Conservation (phyloP, 1,140 invertebrate genomes). For the Varroa destructor region DNA sequence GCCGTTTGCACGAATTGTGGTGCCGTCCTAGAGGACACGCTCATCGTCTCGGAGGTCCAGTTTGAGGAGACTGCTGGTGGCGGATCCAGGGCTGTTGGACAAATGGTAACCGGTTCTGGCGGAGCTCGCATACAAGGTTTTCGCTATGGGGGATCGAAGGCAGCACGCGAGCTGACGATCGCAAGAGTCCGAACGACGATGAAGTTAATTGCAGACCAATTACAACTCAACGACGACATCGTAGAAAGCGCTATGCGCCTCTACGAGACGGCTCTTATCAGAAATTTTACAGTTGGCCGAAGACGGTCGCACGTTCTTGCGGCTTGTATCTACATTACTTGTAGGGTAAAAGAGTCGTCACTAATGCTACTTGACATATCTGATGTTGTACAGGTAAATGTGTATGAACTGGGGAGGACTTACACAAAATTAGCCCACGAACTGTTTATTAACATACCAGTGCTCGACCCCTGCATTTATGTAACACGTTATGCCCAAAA, state of each 20-base stretch:
- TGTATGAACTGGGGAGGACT: constrained; percentile 83
- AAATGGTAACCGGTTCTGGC: constrained; percentile 59
- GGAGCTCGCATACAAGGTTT: constrained; percentile 48
- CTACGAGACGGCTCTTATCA: constrained; percentile 84
- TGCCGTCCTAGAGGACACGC: constrained; percentile 81
- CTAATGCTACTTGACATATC: constrained; percentile 97
- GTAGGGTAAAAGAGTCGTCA: constrained; percentile 77
- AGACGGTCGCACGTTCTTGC: constrained; percentile 82
- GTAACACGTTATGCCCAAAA: constrained; percentile 86
- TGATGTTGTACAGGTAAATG: constrained; percentile 82
- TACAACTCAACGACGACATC: constrained; percentile 68
- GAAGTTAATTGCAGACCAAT: constrained; percentile 39
- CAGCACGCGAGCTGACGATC: constrained; percentile 76
- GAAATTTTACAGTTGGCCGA: constrained; percentile 75
- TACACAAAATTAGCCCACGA: constrained; percentile 75
- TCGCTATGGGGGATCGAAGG: constrained; percentile 62
- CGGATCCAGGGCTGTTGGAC: constrained; percentile 68
- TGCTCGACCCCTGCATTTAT: constrained; percentile 81
- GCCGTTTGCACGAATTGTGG: constrained; percentile 92
- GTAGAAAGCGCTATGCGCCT: constrained; percentile 87
- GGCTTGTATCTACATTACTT: constrained; percentile 94
- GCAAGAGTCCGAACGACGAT: constrained; percentile 53
- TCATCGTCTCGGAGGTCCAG: constrained; percentile 89
- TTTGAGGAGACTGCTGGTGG: constrained; percentile 79
- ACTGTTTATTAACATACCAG: constrained; percentile 77